Percentiles rank a stretch among this genome's conserved stretches.
Evolutionary conservation across 2,113 vertebrate genomes (phyloP).

Genomic region (Aegotheles bennettii): DNA sequence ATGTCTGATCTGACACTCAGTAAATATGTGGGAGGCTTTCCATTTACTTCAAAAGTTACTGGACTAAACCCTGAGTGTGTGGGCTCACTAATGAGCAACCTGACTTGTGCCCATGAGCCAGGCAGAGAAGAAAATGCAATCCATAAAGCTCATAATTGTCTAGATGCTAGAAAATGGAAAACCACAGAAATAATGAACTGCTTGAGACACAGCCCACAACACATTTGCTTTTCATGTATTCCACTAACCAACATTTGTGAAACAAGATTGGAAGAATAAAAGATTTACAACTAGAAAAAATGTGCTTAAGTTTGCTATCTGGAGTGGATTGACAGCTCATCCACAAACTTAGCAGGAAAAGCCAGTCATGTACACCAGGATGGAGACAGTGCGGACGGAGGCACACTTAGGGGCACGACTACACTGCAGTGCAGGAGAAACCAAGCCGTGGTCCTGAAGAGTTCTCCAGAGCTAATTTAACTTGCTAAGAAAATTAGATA

Average conservation of each 20-base stretch:
- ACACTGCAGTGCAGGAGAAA: neutral
- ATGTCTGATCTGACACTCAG: neutral
- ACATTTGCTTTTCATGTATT: neutral
- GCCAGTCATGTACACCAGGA: neutral
- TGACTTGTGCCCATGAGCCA: neutral
- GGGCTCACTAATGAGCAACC: constrained; percentile 11
- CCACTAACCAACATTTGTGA: neutral
- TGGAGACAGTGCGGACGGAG: neutral
- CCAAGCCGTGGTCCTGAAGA: neutral
- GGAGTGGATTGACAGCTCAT: neutral
- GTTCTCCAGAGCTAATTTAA: neutral
- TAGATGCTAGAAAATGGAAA: neutral
- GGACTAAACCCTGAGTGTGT: neutral
- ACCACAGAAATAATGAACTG: neutral
- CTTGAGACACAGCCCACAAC: neutral
- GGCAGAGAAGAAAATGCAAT: neutral
- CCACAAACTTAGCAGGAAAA: neutral
- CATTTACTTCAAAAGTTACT: neutral
- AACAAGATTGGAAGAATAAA: neutral
- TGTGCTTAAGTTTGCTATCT: neutral
- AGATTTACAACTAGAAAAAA: neutral
- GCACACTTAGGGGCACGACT: neutral
- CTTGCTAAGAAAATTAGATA: neutral
- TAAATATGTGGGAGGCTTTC: constrained; percentile 8
- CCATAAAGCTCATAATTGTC: neutral